These are phyloP conservation scores for Caenorhabditis latens DNA, from an alignment of 1,140 invertebrate genomes.

Conservation along the genomic window DNA sequence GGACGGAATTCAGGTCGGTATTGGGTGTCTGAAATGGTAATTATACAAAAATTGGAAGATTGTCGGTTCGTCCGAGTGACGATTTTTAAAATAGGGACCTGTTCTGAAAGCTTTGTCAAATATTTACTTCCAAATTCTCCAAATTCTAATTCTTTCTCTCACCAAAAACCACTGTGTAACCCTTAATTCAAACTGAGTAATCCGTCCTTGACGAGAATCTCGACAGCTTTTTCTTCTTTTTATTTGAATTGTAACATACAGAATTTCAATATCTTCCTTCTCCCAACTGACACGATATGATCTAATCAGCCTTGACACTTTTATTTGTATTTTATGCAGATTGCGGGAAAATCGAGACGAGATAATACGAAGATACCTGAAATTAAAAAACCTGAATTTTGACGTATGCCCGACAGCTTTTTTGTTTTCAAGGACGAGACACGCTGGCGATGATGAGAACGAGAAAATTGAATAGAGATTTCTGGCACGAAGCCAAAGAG, in stretches of 20 bases:
- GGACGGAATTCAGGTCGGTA: no score
- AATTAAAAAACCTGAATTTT: conserved; percentile 26
- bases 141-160: neutral
- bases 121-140: neutral
- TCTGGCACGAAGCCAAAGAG: neutral
- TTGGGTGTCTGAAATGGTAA: no score
- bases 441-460: no score
- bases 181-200: neutral
- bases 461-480: neutral
- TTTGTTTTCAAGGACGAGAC: neutral
- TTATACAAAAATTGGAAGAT: no score
- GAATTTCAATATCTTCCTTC: neutral
- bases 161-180: conserved; percentile 33
- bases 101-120: no score
- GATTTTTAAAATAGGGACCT: no score
- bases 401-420: neutral
- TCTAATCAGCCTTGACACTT: conserved; percentile 41
- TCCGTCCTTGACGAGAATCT: neutral
- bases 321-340: neutral
- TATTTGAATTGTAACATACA: neutral
- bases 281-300: neutral
- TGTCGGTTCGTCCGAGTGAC: no score
- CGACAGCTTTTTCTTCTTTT: neutral
- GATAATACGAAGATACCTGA: neutral
- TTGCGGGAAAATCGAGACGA: neutral